Conservation (phyloP, 2,888 invertebrate species). For the Prosopocoilus inquinatus region DNA sequence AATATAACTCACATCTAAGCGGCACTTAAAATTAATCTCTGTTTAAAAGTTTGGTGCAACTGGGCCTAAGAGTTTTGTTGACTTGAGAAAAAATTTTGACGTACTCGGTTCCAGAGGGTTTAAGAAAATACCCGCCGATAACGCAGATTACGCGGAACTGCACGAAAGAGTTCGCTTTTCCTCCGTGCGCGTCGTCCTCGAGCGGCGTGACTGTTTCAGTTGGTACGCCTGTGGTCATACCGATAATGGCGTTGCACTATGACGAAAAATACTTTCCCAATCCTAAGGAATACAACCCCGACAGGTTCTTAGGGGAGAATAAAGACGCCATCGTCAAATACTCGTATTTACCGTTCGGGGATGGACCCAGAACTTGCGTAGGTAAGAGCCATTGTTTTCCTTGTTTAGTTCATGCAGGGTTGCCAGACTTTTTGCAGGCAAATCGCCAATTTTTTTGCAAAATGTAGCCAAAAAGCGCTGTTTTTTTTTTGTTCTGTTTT, state of each 20-base stretch:
- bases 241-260: constrained; percentile 23
- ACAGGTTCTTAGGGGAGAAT: constrained; percentile 33
- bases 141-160: constrained; percentile 28
- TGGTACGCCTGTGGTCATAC: constrained; percentile 27
- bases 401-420: background rate
- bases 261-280: constrained; percentile 28
- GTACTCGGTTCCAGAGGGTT: constrained; percentile 17
- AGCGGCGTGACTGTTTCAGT: constrained; percentile 43
- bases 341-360: constrained; percentile 34
- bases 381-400: constrained; percentile 1
- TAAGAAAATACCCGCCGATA: constrained; percentile 33
- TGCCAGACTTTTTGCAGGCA: too few relatives aligned
- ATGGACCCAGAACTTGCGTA: constrained; percentile 31
- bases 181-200: constrained; percentile 31
- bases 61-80: background rate
- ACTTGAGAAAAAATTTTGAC: background rate
- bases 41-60: too few relatives aligned
- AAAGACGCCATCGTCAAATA: constrained; percentile 32
- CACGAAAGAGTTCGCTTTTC: constrained; percentile 29
- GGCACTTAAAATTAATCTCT: too few relatives aligned
- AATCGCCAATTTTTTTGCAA: too few relatives aligned
- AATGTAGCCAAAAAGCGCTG: too few relatives aligned
- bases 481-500: too few relatives aligned
- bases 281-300: constrained; percentile 29
- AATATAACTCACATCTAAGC: too few relatives aligned